These are phyloP conservation scores for Pelodiscus sinensis DNA, from an alignment of 2,113 vertebrate species.

Conservation along the genomic window DNA sequence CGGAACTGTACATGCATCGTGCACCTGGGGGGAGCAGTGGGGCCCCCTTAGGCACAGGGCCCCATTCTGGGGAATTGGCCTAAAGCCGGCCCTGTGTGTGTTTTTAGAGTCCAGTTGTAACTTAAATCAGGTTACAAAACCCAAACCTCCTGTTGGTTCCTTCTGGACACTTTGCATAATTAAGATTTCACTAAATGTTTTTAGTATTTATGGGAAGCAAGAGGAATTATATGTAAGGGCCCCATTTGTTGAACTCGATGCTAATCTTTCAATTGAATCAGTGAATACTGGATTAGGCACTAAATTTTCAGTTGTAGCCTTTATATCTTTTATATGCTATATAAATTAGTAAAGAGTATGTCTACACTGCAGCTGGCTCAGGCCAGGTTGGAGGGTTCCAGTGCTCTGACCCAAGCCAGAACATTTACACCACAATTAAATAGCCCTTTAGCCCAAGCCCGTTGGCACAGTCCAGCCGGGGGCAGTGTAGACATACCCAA, in stretches of 20 bases:
- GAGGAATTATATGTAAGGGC: background rate
- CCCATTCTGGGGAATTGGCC: too few relatives aligned
- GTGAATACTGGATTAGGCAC: background rate
- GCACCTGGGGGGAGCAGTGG: too few relatives aligned
- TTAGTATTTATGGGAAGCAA: background rate
- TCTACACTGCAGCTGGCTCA: too few relatives aligned
- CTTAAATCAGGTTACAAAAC: background rate
- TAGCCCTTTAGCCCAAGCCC: too few relatives aligned
- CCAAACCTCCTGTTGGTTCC: background rate
- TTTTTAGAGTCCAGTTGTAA: background rate
- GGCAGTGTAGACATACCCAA: background rate
- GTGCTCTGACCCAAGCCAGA: too few relatives aligned
- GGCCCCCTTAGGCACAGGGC: too few relatives aligned
- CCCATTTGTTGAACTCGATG: background rate
- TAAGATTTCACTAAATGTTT: background rate
- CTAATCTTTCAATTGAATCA: background rate
- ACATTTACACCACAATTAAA: too few relatives aligned
- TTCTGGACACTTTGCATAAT: background rate
- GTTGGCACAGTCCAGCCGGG: too few relatives aligned
- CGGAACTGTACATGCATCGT: too few relatives aligned
- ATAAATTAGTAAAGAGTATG: too few relatives aligned
- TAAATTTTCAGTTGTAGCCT: background rate
- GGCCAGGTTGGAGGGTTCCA: too few relatives aligned
- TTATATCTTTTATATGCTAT: background rate
- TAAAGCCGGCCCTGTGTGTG: background rate